Evolutionary conservation across 2,113 vertebrate species (phyloP).

Genomic region (Tychaedon coryphoeus): DNA sequence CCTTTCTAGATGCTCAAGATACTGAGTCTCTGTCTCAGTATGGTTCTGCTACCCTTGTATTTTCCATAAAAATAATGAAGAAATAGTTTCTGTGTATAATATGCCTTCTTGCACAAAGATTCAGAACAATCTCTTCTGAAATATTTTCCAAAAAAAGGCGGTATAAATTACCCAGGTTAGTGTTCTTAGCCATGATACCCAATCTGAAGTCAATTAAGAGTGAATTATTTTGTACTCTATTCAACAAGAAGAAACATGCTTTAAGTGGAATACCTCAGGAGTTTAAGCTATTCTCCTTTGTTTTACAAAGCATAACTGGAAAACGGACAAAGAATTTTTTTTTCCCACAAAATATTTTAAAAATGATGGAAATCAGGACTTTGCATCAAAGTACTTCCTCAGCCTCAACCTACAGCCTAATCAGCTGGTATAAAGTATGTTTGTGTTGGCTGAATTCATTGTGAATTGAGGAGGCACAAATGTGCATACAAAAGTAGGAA

Average conservation of each 20-base stretch:
- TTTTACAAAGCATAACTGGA: slow-evolving; percentile 25
- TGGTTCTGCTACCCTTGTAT: background rate
- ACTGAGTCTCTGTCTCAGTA: background rate
- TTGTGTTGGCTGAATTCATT: slow-evolving; percentile 53
- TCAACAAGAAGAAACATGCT: background rate
- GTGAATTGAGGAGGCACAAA: slow-evolving; percentile 23
- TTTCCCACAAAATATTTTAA: background rate
- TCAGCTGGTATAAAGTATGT: slow-evolving; percentile 47
- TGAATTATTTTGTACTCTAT: background rate
- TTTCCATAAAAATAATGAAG: background rate
- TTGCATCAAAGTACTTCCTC: slow-evolving; percentile 45
- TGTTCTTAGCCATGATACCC: background rate
- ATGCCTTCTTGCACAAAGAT: background rate
- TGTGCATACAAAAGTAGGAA: slow-evolving; percentile 71
- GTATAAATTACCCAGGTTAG: background rate
- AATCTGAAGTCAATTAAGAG: background rate
- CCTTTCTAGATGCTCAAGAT: background rate
- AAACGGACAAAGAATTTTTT: background rate
- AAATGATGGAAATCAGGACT: slow-evolving; percentile 29
- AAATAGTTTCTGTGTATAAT: background rate
- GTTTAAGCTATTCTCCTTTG: slow-evolving; percentile 29
- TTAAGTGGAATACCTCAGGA: background rate
- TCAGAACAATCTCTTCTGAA: background rate
- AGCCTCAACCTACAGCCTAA: slow-evolving; percentile 32
- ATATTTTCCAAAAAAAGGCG: background rate